A percentile compares a stretch with the other conserved stretches of the same genome.
Conservation (phyloP, 2,113 vertebrate genomes). For the Tor tambroides region DNA sequence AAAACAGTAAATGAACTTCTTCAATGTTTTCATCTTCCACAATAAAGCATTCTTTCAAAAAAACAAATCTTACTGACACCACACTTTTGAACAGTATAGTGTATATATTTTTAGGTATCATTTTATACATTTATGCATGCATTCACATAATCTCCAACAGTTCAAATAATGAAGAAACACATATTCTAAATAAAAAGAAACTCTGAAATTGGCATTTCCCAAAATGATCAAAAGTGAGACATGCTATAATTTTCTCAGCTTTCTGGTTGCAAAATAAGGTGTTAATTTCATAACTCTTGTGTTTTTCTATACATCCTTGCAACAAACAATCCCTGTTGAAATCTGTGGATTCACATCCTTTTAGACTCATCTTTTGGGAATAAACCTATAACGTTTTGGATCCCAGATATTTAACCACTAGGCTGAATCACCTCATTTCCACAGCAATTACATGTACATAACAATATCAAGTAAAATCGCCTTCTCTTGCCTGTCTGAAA, state of each 20-base stretch:
- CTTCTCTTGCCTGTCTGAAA: neutral
- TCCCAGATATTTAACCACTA: neutral
- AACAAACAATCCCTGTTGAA: neutral
- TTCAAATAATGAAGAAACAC: neutral
- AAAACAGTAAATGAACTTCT: neutral
- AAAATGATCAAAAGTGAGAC: neutral
- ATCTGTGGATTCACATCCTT: neutral
- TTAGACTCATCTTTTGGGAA: neutral
- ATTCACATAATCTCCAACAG: neutral
- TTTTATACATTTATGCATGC: no score
- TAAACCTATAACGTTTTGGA: neutral
- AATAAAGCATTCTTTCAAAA: neutral
- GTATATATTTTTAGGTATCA: no score
- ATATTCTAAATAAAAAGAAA: neutral
- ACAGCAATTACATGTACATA: neutral
- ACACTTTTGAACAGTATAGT: no score
- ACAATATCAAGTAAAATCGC: no score
- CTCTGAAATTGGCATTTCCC: neutral
- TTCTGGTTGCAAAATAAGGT: neutral
- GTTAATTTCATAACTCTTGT: neutral
- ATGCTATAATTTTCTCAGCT: neutral
- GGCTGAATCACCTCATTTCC: neutral
- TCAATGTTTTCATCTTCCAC: neutral
- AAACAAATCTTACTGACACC: neutral
- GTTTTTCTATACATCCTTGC: neutral